These are phyloP conservation scores for Pheosia tremula DNA, from an alignment of 2,888 invertebrate species.

Conservation along the genomic window DNA sequence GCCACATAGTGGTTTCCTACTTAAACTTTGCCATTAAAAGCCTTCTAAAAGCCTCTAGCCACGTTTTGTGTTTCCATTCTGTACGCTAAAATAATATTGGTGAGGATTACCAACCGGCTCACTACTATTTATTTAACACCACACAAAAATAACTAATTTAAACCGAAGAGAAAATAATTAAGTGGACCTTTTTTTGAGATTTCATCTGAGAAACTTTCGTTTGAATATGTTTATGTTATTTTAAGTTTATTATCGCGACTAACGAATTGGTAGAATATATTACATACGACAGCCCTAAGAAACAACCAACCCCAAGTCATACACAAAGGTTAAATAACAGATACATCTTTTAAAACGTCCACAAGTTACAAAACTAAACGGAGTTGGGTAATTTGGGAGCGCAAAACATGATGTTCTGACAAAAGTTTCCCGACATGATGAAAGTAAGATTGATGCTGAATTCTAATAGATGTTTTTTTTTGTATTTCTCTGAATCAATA, in stretches of 20 bases:
- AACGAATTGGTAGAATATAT: neutral
- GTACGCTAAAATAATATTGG: constrained; percentile 62
- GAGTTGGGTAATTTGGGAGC: constrained; percentile 1
- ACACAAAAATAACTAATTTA: neutral
- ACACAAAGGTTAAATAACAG: neutral
- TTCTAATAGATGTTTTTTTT: neutral
- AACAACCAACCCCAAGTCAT: neutral
- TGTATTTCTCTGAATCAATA: neutral
- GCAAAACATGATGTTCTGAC: neutral
- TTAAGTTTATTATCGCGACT: no score
- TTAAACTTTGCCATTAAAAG: constrained; percentile 77
- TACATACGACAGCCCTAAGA: neutral
- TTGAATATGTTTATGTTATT: neutral
- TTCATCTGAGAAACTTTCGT: neutral
- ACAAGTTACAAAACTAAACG: constrained; percentile 4
- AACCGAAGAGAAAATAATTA: neutral
- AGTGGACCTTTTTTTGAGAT: neutral
- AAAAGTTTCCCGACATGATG: constrained; percentile 5
- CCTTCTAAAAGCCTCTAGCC: constrained; percentile 63
- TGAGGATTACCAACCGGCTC: constrained; percentile 42
- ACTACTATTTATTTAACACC: constrained; percentile 30
- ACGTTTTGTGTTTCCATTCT: constrained; percentile 60
- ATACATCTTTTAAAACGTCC: neutral
- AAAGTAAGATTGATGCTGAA: neutral
- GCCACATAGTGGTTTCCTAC: constrained; percentile 49